Conservation (phyloP, 2,888 invertebrate genomes). For the Brachyptera risi region DNA sequence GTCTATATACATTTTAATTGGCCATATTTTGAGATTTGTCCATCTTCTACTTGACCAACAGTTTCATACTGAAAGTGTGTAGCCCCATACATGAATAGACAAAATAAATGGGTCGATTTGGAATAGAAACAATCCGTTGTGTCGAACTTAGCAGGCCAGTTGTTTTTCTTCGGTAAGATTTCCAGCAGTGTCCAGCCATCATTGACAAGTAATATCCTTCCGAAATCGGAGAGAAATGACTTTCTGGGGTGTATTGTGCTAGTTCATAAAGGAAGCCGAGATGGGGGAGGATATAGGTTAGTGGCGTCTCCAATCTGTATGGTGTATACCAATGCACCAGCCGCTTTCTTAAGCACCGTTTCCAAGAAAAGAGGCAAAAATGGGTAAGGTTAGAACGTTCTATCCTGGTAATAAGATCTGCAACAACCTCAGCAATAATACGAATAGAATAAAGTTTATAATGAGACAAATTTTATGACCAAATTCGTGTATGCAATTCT, state of each 20-base stretch:
- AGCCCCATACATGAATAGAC: no score
- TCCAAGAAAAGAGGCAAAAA: constrained; percentile 26
- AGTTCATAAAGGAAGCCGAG: constrained; percentile 9
- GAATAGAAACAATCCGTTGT: no score
- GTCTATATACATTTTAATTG: no score
- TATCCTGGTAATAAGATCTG: neutral
- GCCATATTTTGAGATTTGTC: no score
- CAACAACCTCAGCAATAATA: neutral
- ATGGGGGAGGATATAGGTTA: neutral
- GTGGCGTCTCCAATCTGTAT: neutral
- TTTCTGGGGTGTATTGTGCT: neutral
- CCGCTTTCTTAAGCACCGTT: no score
- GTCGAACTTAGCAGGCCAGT: no score
- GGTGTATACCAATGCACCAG: neutral
- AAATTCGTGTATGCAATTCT: neutral
- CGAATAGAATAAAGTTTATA: neutral
- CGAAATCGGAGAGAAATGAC: constrained; percentile 16
- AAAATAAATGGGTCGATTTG: no score
- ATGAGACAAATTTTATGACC: neutral
- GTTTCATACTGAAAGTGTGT: no score
- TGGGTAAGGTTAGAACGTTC: neutral
- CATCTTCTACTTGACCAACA: no score
- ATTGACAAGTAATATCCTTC: no score
- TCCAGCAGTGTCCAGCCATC: no score
- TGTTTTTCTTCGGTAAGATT: no score